Conservation (phyloP, 1,140 invertebrate genomes). For the Nixonia krombeini region DNA sequence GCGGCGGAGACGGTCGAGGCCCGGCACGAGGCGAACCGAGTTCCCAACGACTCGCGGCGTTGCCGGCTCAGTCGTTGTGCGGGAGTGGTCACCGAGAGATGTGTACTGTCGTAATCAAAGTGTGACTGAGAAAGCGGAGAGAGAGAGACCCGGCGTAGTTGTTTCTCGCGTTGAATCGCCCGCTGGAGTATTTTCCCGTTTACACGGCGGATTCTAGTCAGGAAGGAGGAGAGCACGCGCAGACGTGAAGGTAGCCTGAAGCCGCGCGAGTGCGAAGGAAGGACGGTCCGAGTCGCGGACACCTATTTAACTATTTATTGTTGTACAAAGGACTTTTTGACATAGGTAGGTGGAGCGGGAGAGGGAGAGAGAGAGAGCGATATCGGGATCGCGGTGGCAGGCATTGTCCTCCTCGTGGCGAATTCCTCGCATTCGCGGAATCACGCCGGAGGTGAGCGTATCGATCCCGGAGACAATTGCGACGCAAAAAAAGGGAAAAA, state of each 20-base stretch:
- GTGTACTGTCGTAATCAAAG: slow-evolving; percentile 60
- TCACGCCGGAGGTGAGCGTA: slow-evolving; percentile 16
- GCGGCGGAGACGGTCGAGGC: slow-evolving; percentile 33
- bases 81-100: slow-evolving; percentile 70
- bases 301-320: slow-evolving; percentile 65
- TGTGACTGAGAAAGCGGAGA: slow-evolving; percentile 46
- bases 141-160: slow-evolving; percentile 14
- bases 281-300: slow-evolving; percentile 19
- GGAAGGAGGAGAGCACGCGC: not conserved
- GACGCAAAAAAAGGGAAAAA: slow-evolving; percentile 51
- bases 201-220: slow-evolving; percentile 10
- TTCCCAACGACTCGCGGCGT: slow-evolving; percentile 57
- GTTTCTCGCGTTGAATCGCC: not conserved
- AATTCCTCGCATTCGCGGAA: not conserved
- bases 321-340: slow-evolving; percentile 63
- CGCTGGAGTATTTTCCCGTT: not conserved
- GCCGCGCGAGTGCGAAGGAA: not conserved
- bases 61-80: slow-evolving; percentile 69
- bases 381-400: not conserved
- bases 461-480: slow-evolving; percentile 53
- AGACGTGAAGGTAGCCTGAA: too few species aligned
- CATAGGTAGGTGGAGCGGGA: slow-evolving; percentile 53
- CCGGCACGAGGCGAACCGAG: slow-evolving; percentile 56
- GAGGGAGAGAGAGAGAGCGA: not conserved
- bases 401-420: not conserved